phyloP scores from a whole-genome alignment of 2,113 vertebrate genomes.

The Chionodraco myersi region DNA sequence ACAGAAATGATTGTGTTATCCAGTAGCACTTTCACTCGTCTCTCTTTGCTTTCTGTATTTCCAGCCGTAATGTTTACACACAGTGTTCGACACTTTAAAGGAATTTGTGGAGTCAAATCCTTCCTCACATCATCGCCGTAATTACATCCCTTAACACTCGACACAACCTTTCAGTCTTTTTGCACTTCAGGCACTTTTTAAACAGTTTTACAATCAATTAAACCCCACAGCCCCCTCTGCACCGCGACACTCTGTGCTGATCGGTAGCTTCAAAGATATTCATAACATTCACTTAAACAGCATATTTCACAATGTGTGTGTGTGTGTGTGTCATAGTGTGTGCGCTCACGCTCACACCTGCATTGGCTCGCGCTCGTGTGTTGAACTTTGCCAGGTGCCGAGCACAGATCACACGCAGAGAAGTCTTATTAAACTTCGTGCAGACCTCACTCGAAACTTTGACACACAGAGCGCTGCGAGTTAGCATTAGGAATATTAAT shows the following conservation, averaged over 20 bases:
- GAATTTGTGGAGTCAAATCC: constrained; percentile 74
- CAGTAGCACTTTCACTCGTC: constrained; percentile 28
- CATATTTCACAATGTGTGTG: constrained; percentile 30
- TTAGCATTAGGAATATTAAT: constrained; percentile 85
- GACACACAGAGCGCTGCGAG: constrained; percentile 56
- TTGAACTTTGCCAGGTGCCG: constrained; percentile 64
- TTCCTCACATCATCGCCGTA: constrained; percentile 69
- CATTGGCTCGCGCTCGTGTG: constrained; percentile 9
- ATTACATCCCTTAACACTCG: constrained; percentile 75
- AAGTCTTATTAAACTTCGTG: constrained; percentile 79
- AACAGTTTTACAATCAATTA: constrained; percentile 82
- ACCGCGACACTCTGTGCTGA: constrained; percentile 50
- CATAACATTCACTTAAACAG: constrained; percentile 47
- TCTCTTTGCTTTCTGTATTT: constrained; percentile 46
- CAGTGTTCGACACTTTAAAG: constrained; percentile 70
- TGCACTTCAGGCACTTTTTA: constrained; percentile 74
- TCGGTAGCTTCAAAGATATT: constrained; percentile 67
- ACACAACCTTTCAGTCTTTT: constrained; percentile 72
- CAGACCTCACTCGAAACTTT: constrained; percentile 76
- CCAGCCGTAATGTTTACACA: constrained; percentile 70
- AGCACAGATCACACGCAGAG: constrained; percentile 56
- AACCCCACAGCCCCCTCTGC: constrained; percentile 43
- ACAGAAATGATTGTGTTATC: constrained; percentile 5
- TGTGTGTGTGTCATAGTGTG: constrained; percentile 15
- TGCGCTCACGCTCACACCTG: not conserved